Evolutionary conservation across 2,888 invertebrate species (phyloP).

Genomic region (Subacronicta megacephala): DNA sequence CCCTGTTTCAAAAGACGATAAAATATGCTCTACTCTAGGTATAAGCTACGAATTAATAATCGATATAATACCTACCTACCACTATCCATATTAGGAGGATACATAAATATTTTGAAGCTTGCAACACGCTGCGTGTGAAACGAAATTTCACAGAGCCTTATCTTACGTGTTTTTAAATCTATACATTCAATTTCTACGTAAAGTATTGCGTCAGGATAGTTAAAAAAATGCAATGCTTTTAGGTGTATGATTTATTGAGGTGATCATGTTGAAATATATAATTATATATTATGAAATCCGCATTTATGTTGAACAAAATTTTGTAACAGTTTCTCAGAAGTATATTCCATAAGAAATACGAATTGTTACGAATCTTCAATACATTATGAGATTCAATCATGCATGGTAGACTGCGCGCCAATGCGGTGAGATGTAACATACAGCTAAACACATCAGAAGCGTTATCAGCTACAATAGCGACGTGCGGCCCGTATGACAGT

Average conservation of each 20-base stretch:
- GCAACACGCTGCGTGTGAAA: conserved; percentile 24
- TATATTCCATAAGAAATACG: conserved; percentile 17
- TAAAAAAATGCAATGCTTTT: conserved; percentile 12
- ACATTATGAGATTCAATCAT: conserved; percentile 39
- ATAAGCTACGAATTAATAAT: conserved; percentile 13
- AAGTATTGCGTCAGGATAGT: conserved; percentile 26
- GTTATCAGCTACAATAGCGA: conserved; percentile 56
- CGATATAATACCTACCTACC: conserved; percentile 2
- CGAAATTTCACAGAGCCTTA: conserved; percentile 35
- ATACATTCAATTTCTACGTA: conserved; percentile 21
- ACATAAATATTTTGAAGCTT: conserved; percentile 30
- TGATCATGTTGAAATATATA: no score
- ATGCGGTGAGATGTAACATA: conserved; percentile 21
- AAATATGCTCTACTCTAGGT: no score
- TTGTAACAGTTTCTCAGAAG: conserved; percentile 12
- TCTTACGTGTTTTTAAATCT: conserved; percentile 24
- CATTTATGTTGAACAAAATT: no score
- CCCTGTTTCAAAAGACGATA: no score
- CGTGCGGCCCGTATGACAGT: conserved; percentile 62
- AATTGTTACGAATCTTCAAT: conserved; percentile 37
- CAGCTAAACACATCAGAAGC: conserved; percentile 39
- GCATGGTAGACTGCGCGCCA: conserved; percentile 25
- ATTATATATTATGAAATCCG: no score
- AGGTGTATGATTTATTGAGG: no score
- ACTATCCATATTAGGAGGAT: conserved; percentile 11